Conservation (phyloP, 2,888 invertebrate species). For the Drosophila siamana region DNA sequence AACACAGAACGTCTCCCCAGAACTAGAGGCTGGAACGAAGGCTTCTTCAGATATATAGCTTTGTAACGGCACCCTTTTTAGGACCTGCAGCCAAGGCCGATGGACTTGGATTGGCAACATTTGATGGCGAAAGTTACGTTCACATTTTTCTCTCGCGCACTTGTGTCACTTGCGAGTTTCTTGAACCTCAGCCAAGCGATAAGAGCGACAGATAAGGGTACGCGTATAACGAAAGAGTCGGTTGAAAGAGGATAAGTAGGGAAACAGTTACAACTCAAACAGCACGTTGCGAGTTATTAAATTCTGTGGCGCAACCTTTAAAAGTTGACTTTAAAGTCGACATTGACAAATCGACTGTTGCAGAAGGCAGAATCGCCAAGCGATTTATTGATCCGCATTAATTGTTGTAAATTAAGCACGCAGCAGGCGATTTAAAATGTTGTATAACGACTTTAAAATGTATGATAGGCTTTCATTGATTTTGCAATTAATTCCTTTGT, state of each 20-base stretch:
- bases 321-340: slow-evolving; percentile 43
- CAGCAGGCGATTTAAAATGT: too few species aligned
- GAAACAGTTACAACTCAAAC: slow-evolving; percentile 25
- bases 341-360: slow-evolving; percentile 46
- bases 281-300: slow-evolving; percentile 51
- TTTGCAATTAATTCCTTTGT: too few species aligned
- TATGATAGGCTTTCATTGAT: too few species aligned
- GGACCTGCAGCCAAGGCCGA: slow-evolving; percentile 16
- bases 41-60: slow-evolving; percentile 1
- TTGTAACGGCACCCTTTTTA: slow-evolving; percentile 3
- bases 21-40: slow-evolving; percentile 25
- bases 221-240: background rate
- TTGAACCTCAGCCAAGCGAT: slow-evolving; percentile 77
- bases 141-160: slow-evolving; percentile 78
- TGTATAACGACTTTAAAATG: too few species aligned
- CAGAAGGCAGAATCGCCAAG: background rate
- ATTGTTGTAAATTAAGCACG: too few species aligned
- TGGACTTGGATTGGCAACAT: slow-evolving; percentile 77
- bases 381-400: background rate
- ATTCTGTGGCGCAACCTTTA: slow-evolving; percentile 35
- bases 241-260: background rate
- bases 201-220: slow-evolving; percentile 32
- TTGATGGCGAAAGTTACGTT: slow-evolving; percentile 79
- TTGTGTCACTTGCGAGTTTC: slow-evolving; percentile 79
- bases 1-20: slow-evolving; percentile 16